These are phyloP conservation scores for Cirrhinus molitorella DNA, from an alignment of 2,797 vertebrate genomes.

Conservation along the genomic window DNA sequence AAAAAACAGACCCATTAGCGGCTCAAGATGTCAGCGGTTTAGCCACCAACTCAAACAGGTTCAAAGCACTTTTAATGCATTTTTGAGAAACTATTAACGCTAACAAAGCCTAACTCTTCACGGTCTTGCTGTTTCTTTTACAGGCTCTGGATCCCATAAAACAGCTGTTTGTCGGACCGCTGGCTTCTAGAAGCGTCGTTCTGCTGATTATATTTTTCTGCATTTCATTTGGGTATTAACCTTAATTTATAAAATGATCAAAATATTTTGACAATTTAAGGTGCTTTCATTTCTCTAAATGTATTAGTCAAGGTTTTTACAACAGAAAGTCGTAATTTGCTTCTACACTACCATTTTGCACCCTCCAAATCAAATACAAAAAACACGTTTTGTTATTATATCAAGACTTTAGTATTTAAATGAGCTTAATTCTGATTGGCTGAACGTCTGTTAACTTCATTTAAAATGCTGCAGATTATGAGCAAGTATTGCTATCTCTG, in stretches of 20 bases:
- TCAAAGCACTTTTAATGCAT: background rate
- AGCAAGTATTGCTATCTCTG: conserved; percentile 6
- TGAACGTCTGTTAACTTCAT: background rate
- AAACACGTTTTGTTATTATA: too few species aligned
- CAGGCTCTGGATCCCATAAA: conserved; percentile 71
- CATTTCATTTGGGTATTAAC: conserved; percentile 81
- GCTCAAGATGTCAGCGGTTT: conserved; percentile 31
- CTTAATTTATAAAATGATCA: background rate
- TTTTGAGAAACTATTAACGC: background rate
- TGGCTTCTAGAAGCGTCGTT: conserved; percentile 70
- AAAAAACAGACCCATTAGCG: background rate
- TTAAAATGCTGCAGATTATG: background rate
- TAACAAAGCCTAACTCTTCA: background rate
- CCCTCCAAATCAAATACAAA: too few species aligned
- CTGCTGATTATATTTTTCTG: conserved; percentile 80
- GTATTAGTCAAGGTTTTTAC: background rate
- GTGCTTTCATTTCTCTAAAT: background rate
- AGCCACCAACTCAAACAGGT: conserved; percentile 67
- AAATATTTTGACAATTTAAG: background rate
- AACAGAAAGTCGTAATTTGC: background rate
- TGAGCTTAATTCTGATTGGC: conserved; percentile 4
- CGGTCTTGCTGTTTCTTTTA: background rate
- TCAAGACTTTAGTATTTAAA: background rate
- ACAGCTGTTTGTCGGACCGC: conserved; percentile 68
- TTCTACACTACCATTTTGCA: background rate